Percentiles rank a stretch among this genome's conserved stretches.
Evolutionary conservation across 2,888 invertebrate genomes (phyloP).

Genomic region (Polyommatus iphigenia): DNA sequence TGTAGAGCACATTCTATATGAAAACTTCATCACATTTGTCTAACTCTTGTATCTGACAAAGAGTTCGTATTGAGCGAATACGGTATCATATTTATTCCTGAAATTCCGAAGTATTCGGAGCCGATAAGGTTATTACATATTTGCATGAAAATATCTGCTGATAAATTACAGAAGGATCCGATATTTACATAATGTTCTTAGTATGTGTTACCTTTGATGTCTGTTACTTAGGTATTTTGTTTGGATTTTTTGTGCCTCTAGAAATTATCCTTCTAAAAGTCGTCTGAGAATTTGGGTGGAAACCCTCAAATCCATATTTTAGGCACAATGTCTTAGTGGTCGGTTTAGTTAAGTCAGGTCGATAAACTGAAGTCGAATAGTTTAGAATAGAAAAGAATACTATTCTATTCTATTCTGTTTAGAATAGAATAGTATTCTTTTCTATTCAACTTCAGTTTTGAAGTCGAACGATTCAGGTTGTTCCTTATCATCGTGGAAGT

Average conservation of each 20-base stretch:
- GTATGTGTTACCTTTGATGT: constrained; percentile 7
- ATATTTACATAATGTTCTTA: constrained; percentile 5
- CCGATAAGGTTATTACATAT: constrained; percentile 10
- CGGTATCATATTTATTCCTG: constrained; percentile 8
- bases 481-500: no score
- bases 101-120: background rate
- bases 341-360: no score
- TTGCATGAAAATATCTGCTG: constrained; percentile 17
- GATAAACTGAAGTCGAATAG: no score
- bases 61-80: background rate
- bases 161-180: constrained; percentile 14
- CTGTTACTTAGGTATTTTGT: background rate
- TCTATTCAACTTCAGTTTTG: no score
- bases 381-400: no score
- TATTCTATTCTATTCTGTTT: no score
- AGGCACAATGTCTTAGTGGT: no score
- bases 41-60: background rate
- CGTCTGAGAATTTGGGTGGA: no score
- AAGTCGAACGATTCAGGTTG: no score
- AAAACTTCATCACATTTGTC: background rate
- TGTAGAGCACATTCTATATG: no score
- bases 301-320: no score
- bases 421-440: no score
- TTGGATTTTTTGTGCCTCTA: background rate
- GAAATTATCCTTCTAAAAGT: background rate